Conservation (phyloP, 2,888 invertebrate genomes). For the Autographa gamma region DNA sequence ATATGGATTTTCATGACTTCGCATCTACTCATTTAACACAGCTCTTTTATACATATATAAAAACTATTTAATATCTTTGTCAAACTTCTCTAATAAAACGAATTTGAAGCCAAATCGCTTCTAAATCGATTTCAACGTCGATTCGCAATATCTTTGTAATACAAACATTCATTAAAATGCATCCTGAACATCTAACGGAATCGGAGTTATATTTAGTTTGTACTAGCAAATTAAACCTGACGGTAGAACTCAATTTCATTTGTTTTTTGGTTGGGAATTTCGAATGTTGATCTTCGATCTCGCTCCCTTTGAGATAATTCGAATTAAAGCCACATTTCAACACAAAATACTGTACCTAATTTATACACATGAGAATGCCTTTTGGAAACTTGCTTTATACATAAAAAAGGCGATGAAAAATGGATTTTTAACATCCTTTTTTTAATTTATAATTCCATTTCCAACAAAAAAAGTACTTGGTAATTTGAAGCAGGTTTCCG, state of each 20-base stretch:
- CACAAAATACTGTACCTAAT: too few relatives aligned
- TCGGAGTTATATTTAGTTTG: slow-evolving; percentile 4
- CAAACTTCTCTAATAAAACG: slow-evolving; percentile 7
- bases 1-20: too few relatives aligned
- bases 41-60: background rate
- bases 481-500: slow-evolving; percentile 41
- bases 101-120: slow-evolving; percentile 35
- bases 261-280: background rate
- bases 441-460: slow-evolving; percentile 36
- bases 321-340: too few relatives aligned
- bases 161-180: slow-evolving; percentile 28
- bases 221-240: background rate
- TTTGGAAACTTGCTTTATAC: too few relatives aligned
- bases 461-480: slow-evolving; percentile 43
- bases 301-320: background rate
- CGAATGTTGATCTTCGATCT: background rate
- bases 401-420: too few relatives aligned
- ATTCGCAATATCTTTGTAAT: slow-evolving; percentile 11
- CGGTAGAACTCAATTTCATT: background rate
- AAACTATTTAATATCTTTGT: background rate
- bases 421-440: too few relatives aligned
- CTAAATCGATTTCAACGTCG: slow-evolving; percentile 28
- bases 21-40: background rate
- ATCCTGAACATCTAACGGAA: slow-evolving; percentile 7
- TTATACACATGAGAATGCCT: too few relatives aligned